Percentiles rank a stretch among this genome's conserved stretches.
phyloP scores from a whole-genome alignment of 2,888 invertebrate genomes.

The Philonicus albiceps region DNA sequence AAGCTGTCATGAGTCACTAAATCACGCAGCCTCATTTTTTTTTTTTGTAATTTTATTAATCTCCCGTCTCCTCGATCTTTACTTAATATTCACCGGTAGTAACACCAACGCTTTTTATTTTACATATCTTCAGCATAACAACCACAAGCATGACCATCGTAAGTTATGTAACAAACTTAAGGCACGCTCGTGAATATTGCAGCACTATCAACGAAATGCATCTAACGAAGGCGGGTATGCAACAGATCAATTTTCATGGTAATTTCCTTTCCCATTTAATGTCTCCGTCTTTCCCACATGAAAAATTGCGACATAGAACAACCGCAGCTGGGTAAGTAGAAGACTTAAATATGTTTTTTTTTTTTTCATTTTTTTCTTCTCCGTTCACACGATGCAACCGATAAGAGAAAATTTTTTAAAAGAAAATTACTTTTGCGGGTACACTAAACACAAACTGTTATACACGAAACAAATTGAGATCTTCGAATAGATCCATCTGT shows the following conservation, averaged over 20 bases:
- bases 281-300: background rate
- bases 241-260: constrained; percentile 5
- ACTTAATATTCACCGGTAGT: background rate
- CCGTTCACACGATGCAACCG: background rate
- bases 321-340: background rate
- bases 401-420: background rate
- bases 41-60: background rate
- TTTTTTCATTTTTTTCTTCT: background rate
- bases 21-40: background rate
- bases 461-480: background rate
- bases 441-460: background rate
- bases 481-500: background rate
- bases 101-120: background rate
- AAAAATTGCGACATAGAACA: background rate
- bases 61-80: background rate
- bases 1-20: background rate
- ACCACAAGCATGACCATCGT: background rate
- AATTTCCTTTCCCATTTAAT: background rate
- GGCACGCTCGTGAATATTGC: background rate
- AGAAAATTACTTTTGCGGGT: background rate
- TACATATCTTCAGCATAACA: background rate
- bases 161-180: background rate
- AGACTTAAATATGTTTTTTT: background rate
- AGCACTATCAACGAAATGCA: background rate
- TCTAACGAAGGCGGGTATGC: background rate